Evolutionary conservation across 92 coral and sea anemone genomes (phyloP).

Genomic region (Porites rus): DNA sequence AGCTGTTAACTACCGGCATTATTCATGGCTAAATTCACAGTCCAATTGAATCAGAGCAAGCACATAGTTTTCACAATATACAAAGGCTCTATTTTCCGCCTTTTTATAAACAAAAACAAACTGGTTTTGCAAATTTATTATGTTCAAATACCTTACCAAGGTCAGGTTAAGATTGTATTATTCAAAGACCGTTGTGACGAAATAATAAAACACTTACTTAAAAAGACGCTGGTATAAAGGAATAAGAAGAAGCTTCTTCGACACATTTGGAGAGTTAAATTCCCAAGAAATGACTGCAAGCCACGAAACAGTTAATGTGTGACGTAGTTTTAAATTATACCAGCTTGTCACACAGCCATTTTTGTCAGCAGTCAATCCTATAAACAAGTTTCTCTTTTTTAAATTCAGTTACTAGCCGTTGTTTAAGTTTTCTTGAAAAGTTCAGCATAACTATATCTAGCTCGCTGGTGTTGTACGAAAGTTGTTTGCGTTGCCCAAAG

Average conservation of each 20-base stretch:
- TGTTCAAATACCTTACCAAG: background rate
- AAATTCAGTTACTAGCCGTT: background rate
- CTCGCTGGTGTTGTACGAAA: background rate
- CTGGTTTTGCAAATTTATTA: conserved; percentile 23
- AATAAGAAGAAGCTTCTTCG: background rate
- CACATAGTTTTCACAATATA: background rate
- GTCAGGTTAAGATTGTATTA: too few relatives aligned
- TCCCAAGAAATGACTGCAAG: background rate
- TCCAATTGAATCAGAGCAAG: background rate
- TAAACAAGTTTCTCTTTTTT: background rate
- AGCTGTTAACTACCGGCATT: too few relatives aligned
- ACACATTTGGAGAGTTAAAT: background rate
- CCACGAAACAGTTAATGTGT: background rate
- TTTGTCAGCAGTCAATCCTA: background rate
- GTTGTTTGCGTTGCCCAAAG: background rate
- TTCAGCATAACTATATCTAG: background rate
- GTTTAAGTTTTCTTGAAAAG: too few relatives aligned
- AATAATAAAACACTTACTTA: background rate
- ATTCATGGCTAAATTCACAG: background rate
- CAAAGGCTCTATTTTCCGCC: background rate
- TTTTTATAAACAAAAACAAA: conserved; percentile 6
- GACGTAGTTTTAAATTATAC: conserved; percentile 19
- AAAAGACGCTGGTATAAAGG: background rate
- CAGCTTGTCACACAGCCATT: background rate
- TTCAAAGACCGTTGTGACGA: background rate